Evolutionary conservation across 2,888 invertebrate species (phyloP), one percentile per base, ranked within the genome.

Genomic region (Corbicula japonica): DNA sequence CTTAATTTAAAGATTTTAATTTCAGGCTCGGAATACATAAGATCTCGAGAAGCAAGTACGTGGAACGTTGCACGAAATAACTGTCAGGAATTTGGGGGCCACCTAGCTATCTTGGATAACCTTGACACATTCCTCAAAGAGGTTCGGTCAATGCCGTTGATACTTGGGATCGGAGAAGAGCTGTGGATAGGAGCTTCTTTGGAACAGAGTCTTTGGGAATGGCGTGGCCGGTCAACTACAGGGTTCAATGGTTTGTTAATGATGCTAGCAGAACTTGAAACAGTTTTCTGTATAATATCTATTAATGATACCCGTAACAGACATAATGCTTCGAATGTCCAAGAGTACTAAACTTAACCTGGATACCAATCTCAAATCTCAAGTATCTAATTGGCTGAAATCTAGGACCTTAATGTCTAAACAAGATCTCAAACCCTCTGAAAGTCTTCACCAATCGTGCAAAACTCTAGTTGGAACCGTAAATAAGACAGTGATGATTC

Each of bases 141-240:
- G 30, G 65, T 63, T 15, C 38, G 30, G n/a, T 35, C 26, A n/a
- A 62, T 54, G 30, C 28, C 44, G 60, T 38, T 50, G 28, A 54
- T n/a, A 30, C 15, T 58, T 23, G 10, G 38, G 1, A 38, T 69
- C 6, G 65, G 58, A 15, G 50, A 54, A 32, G 80, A 80, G 65
- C 21, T 76, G 26, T 80, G 80, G 80, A 73, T 80, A 21, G 80
- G 80, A 21, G 80, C 76, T 10, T 62, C 50, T 8, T 50, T 80
- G 28, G 30, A 46, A n/a, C 26, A 46, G 10, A 28, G 35, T 12
- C 50, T 48, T 12, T 80, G 76, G 76, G 63, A 41, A 56, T 80
- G 80, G 80, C 56, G 52, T 32, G 62, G 56, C 18, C 63, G 61
- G 23, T 26, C 21, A 18, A 6, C 21, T 28, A 46, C 26, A n/a